phyloP scores from a whole-genome alignment of 2,888 invertebrate species.

The Achlya flavicornis region DNA sequence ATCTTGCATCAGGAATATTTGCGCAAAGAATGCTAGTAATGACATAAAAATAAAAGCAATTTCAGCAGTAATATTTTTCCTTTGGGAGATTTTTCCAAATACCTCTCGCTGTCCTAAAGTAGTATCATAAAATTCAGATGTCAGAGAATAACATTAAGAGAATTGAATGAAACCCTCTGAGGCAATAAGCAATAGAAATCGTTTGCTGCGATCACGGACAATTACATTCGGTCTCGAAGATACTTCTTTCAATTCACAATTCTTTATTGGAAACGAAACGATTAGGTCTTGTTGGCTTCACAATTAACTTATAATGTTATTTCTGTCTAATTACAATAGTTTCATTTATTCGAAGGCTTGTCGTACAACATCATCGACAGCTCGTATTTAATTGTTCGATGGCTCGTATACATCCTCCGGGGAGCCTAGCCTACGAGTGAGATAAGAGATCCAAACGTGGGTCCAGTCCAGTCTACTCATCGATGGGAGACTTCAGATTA shows the following conservation, averaged over 20 bases:
- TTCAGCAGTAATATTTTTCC: too few species aligned
- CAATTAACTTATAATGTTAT: slow-evolving; percentile 27
- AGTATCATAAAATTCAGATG: slow-evolving; percentile 66
- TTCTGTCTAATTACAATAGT: slow-evolving; percentile 7
- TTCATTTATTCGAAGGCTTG: neutral
- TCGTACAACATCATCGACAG: neutral
- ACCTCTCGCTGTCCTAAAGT: slow-evolving; percentile 31
- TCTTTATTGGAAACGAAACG: slow-evolving; percentile 67
- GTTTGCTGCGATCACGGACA: slow-evolving; percentile 68
- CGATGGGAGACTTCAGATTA: too few species aligned
- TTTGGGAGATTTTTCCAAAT: too few species aligned
- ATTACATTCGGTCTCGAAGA: slow-evolving; percentile 67
- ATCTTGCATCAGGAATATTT: too few species aligned
- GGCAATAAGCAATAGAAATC: slow-evolving; percentile 75
- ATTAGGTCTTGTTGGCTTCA: slow-evolving; percentile 56
- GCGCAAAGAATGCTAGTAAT: too few species aligned
- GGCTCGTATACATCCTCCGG: too few species aligned
- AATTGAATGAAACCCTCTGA: slow-evolving; percentile 66
- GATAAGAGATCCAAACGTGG: too few species aligned
- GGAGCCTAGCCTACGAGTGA: too few species aligned
- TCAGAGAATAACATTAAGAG: slow-evolving; percentile 70
- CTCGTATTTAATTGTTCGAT: too few species aligned
- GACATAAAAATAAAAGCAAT: too few species aligned
- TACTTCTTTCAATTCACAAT: slow-evolving; percentile 71
- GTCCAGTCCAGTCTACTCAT: too few species aligned